Conservation (phyloP, 2,797 vertebrate species). For the Thunnus albacares region DNA sequence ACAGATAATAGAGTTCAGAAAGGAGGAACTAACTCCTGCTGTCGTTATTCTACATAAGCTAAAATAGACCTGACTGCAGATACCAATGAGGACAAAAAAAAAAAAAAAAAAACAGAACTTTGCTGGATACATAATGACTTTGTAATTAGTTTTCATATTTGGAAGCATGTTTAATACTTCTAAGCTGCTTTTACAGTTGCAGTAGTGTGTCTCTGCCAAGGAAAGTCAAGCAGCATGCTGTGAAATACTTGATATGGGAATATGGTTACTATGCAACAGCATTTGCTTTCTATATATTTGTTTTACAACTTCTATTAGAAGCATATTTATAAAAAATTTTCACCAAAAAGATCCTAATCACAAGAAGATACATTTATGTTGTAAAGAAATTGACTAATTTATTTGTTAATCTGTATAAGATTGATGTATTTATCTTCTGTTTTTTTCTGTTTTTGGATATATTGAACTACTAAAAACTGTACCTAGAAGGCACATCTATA, state of each 20-base stretch:
- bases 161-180: not conserved
- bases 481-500: too few species aligned
- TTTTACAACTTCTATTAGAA: not conserved
- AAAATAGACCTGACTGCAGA: constrained; percentile 24
- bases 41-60: constrained; percentile 38
- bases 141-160: constrained; percentile 5
- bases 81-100: not conserved
- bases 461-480: too few species aligned
- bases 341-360: not conserved
- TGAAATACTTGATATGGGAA: too few species aligned
- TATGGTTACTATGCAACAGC: too few species aligned
- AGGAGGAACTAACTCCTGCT: constrained; percentile 21
- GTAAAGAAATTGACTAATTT: too few species aligned
- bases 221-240: too few species aligned
- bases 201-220: not conserved
- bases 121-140: not conserved
- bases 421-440: too few species aligned
- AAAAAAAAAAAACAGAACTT: not conserved
- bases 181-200: not conserved
- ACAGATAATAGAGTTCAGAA: constrained; percentile 34
- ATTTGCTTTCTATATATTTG: not conserved
- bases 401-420: too few species aligned
- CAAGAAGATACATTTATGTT: too few species aligned
- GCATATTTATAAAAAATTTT: not conserved
- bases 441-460: too few species aligned